Percentiles rank a stretch among this genome's conserved stretches.
phyloP scores from a whole-genome alignment of 2,113 vertebrate genomes.

The Hemichromis elongatus region DNA sequence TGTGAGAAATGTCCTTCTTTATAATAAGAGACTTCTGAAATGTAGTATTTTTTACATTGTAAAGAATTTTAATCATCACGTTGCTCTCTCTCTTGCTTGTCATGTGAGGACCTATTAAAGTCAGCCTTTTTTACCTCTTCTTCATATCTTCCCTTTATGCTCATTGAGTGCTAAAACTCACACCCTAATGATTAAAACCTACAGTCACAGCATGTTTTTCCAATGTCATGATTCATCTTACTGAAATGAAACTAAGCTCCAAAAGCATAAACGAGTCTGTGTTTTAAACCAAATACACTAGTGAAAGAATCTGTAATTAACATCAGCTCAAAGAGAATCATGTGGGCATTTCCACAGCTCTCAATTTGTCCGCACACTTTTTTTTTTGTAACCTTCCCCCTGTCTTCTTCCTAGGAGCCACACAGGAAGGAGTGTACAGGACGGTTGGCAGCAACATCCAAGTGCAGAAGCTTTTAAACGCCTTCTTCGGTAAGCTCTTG shows the following conservation, averaged over 20 bases:
- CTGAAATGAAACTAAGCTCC: not conserved
- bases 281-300: not conserved
- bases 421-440: constrained; percentile 89
- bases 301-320: not conserved
- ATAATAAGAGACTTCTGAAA: not conserved
- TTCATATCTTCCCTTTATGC: not conserved
- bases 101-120: not conserved
- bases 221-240: not conserved
- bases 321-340: not conserved
- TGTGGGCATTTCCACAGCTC: constrained; percentile 52
- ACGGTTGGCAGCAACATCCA: constrained; percentile 97
- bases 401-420: constrained; percentile 73
- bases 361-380: constrained; percentile 5
- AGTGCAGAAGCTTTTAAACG: constrained; percentile 93
- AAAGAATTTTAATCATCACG: not conserved
- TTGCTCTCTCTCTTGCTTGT: not conserved
- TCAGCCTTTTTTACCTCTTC: not conserved
- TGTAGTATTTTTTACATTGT: not conserved
- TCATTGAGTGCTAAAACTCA: not conserved
- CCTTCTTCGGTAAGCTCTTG: constrained; percentile 87
- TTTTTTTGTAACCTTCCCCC: not conserved
- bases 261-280: not conserved
- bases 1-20: not conserved
- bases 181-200: not conserved
- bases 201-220: not conserved